Conservation (phyloP, 2,888 invertebrate genomes). For the Lagria hirta region DNA sequence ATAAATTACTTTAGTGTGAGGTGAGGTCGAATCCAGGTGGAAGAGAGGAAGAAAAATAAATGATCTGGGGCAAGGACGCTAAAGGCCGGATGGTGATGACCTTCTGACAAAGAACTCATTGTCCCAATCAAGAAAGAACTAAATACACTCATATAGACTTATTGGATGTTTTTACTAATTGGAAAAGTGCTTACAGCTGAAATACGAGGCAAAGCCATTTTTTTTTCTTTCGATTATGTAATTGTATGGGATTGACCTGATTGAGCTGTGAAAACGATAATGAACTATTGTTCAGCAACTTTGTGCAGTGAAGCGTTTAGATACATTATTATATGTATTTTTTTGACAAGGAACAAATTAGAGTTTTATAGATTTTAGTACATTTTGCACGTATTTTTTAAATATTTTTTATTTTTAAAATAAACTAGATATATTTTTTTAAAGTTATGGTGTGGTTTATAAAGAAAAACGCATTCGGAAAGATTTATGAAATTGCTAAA, state of each 20-base stretch:
- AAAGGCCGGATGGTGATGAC: slow-evolving; percentile 20
- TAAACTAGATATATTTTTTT: no score
- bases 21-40: slow-evolving; percentile 30
- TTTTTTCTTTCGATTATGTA: slow-evolving; percentile 13
- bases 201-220: slow-evolving; percentile 5
- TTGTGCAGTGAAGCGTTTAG: no score
- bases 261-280: slow-evolving; percentile 4
- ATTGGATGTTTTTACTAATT: slow-evolving; percentile 20
- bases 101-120: slow-evolving; percentile 26
- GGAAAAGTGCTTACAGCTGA: slow-evolving; percentile 5
- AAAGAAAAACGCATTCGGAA: no score
- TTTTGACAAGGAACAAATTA: no score
- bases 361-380: no score
- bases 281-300: slow-evolving; percentile 14
- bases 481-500: no score
- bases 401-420: no score
- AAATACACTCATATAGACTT: slow-evolving; percentile 19
- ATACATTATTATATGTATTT: no score
- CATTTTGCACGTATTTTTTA: no score
- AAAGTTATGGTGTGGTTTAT: no score
- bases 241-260: slow-evolving; percentile 12
- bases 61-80: slow-evolving; percentile 28
- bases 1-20: slow-evolving; percentile 17
- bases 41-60: slow-evolving; percentile 24
- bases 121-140: slow-evolving; percentile 24